Conservation (phyloP, 2,113 vertebrate species). For the Microcebus ravelobensis region DNA sequence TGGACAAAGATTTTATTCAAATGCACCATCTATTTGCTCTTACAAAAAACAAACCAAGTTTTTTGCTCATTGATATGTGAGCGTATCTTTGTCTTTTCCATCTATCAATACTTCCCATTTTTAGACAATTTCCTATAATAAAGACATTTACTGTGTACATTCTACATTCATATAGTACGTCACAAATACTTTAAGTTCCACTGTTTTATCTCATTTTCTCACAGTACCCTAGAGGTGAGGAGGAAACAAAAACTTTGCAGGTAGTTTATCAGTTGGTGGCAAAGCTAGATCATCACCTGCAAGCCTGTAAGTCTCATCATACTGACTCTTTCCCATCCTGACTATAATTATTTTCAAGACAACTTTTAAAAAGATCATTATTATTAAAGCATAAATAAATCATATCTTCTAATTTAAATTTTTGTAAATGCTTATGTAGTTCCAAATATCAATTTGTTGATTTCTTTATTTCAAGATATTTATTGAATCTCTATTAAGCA, state of each 20-base stretch:
- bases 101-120: not conserved
- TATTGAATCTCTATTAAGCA: not conserved
- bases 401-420: not conserved
- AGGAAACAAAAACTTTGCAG: not conserved
- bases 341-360: not conserved
- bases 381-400: not conserved
- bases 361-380: not conserved
- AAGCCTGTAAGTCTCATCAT: accelerated
- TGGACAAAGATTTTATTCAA: not conserved
- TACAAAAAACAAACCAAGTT: not conserved
- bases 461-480: not conserved
- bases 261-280: not conserved
- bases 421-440: not conserved
- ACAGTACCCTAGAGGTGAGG: not conserved
- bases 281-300: accelerated
- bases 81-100: not conserved
- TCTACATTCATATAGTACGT: not conserved
- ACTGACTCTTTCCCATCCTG: not conserved
- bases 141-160: not conserved
- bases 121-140: not conserved
- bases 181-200: not conserved
- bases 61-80: not conserved
- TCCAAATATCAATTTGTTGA: not conserved
- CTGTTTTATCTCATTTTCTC: not conserved
- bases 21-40: not conserved